phyloP scores from a whole-genome alignment of 2,888 invertebrate genomes.

The Ctena decussata region DNA sequence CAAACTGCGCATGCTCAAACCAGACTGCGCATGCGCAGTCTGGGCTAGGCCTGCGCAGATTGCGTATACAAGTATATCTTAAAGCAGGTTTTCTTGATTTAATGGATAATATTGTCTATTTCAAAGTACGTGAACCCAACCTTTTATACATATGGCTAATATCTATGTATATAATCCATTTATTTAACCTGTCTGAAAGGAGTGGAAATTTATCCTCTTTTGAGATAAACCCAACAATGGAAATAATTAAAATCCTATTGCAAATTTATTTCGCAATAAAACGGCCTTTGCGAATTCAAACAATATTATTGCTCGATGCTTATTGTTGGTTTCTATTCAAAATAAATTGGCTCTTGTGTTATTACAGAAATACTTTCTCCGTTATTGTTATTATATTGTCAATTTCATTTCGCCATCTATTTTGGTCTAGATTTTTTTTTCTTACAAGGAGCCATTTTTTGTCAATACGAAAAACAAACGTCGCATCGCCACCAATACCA shows the following conservation, averaged over 20 bases:
- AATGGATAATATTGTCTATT: not conserved
- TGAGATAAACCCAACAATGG: not conserved
- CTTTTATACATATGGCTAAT: not conserved
- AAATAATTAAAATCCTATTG: constrained; percentile 12
- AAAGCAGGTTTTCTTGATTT: too few species aligned
- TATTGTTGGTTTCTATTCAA: too few species aligned
- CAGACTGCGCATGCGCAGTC: not conserved
- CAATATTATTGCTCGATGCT: not conserved
- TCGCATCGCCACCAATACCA: too few species aligned
- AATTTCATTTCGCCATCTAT: too few species aligned
- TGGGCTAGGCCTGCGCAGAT: not conserved
- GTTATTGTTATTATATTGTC: too few species aligned
- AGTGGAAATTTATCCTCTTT: not conserved
- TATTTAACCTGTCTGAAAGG: not conserved
- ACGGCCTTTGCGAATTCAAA: not conserved
- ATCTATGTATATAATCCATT: not conserved
- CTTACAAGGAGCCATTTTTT: too few species aligned
- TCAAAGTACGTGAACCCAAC: not conserved
- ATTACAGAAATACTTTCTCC: too few species aligned
- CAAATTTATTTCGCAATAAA: not conserved
- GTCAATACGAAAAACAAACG: too few species aligned
- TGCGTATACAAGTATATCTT: too few species aligned
- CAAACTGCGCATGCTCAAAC: not conserved
- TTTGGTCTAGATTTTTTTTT: too few species aligned
- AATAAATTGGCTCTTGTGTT: too few species aligned